phyloP scores from a whole-genome alignment of 2,797 vertebrate genomes.

The Characodon lateralis region DNA sequence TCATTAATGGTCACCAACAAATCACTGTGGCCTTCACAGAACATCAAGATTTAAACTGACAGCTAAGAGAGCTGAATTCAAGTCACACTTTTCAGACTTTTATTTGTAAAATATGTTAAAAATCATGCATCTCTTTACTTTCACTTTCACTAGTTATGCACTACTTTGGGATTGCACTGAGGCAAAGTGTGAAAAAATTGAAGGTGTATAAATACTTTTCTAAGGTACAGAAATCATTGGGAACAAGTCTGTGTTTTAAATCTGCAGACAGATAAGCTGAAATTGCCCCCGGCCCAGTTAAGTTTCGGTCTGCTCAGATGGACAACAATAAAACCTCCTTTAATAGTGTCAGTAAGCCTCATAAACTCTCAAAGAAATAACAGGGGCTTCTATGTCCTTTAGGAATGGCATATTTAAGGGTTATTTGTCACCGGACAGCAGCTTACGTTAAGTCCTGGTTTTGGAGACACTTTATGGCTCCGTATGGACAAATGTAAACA shows the following conservation, averaged over 20 bases:
- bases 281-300: slow-evolving; percentile 47
- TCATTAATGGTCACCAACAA: too few relatives aligned
- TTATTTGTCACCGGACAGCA: slow-evolving; percentile 49
- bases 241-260: slow-evolving; percentile 41
- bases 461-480: slow-evolving; percentile 18
- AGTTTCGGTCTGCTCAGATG: slow-evolving; percentile 38
- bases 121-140: not conserved
- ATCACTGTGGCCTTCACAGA: too few relatives aligned
- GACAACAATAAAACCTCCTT: slow-evolving; percentile 55
- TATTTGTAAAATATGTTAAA: too few relatives aligned
- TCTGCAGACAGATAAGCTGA: slow-evolving; percentile 26
- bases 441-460: slow-evolving; percentile 38
- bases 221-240: slow-evolving; percentile 1
- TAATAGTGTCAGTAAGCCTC: slow-evolving; percentile 62
- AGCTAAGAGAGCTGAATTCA: too few relatives aligned
- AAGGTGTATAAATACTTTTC: not conserved
- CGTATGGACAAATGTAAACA: not conserved
- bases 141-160: not conserved
- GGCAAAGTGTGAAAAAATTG: not conserved
- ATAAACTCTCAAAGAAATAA: slow-evolving; percentile 62
- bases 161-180: not conserved
- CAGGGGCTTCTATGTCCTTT: slow-evolving; percentile 23
- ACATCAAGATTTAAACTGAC: too few relatives aligned
- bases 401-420: slow-evolving; percentile 45
- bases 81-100: too few relatives aligned